Evolutionary conservation across 2,113 vertebrate species (phyloP).

Genomic region (Orientallactaga bullata): DNA sequence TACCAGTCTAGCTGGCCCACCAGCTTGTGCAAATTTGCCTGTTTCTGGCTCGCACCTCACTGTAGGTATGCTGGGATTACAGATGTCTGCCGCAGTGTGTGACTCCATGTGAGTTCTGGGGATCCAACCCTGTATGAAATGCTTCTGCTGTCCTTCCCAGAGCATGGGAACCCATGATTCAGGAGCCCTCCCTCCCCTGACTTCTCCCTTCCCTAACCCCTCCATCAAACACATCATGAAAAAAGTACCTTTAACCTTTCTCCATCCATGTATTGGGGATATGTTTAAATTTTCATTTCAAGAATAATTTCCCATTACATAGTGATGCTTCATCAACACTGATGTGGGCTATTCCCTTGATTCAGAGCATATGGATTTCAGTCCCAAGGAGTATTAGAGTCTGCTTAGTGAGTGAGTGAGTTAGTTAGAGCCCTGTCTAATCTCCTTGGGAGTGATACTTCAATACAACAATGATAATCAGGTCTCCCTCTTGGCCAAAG

Average conservation of each 20-base stretch:
- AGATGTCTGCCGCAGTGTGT: too few species aligned
- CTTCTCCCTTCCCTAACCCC: not conserved
- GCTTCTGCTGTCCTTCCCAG: not conserved
- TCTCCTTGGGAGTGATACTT: not conserved
- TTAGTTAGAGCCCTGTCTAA: too few species aligned
- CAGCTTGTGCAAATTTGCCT: not conserved
- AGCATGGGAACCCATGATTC: not conserved
- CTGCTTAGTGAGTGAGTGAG: too few species aligned
- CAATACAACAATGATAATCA: not conserved
- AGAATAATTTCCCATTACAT: not conserved
- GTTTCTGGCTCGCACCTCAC: not conserved
- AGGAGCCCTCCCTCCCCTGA: too few species aligned
- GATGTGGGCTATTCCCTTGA: not conserved
- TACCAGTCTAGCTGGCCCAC: too few species aligned
- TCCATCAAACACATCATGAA: not conserved
- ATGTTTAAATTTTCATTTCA: not conserved
- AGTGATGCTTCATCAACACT: not conserved
- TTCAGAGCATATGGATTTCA: not conserved
- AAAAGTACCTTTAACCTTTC: not conserved
- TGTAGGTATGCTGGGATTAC: not conserved
- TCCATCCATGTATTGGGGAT: not conserved
- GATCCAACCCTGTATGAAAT: not conserved
- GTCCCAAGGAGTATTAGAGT: not conserved
- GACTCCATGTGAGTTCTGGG: too few species aligned
- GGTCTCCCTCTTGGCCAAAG: not conserved